phyloP scores from a whole-genome alignment of 2,888 invertebrate species.

The Drosophila ustulata region DNA sequence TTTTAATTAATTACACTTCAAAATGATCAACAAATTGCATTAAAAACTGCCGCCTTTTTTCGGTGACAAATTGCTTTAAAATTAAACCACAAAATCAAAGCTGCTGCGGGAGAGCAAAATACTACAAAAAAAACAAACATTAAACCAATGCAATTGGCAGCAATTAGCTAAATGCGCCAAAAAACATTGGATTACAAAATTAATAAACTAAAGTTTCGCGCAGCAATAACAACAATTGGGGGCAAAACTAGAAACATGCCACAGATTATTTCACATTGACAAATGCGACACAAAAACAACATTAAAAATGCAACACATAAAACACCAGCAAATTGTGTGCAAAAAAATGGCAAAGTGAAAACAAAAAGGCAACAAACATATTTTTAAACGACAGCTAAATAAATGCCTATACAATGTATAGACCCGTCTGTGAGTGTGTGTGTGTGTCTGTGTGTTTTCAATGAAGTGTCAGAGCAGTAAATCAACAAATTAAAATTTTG shows the following conservation, averaged over 20 bases:
- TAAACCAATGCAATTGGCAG: constrained; percentile 64
- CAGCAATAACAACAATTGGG: constrained; percentile 17
- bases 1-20: constrained; percentile 67
- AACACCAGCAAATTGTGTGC: constrained; percentile 27
- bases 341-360: constrained; percentile 31
- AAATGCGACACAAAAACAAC: constrained; percentile 52
- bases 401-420: constrained; percentile 37
- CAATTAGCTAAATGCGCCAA: constrained; percentile 64
- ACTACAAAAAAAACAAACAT: constrained; percentile 17
- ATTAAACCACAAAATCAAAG: constrained; percentile 49
- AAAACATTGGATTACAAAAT: constrained; percentile 74
- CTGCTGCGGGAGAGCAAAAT: constrained; percentile 16
- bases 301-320: constrained; percentile 72
- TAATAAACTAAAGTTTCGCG: constrained; percentile 62
- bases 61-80: constrained; percentile 56
- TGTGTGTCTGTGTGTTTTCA: constrained; percentile 43
- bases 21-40: constrained; percentile 64
- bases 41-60: constrained; percentile 46
- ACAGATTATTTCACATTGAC: constrained; percentile 70
- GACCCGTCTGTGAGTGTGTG: constrained; percentile 24
- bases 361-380: constrained; percentile 27
- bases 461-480: constrained; percentile 60
- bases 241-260: constrained; percentile 46
- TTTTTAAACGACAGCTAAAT: constrained; percentile 48
- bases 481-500: constrained; percentile 72